Conservation (phyloP, 2,113 vertebrate genomes). For the Platichthys stellatus region DNA sequence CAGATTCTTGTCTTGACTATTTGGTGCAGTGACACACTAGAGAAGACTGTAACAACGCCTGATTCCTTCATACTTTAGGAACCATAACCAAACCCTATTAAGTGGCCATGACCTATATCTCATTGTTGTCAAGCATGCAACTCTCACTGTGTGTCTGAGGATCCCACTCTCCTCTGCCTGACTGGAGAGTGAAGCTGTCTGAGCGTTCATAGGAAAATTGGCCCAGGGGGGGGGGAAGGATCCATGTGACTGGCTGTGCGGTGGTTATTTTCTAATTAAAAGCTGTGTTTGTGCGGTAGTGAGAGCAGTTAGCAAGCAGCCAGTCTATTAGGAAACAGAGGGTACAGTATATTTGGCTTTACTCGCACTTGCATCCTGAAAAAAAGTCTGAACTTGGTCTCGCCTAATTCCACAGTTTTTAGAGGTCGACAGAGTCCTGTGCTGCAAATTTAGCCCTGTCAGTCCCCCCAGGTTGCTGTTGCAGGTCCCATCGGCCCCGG, state of each 20-base stretch:
- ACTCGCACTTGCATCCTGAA: conserved; percentile 1
- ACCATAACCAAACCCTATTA: neutral
- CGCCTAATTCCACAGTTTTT: neutral
- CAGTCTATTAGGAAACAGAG: conserved; percentile 6
- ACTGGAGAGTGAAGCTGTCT: neutral
- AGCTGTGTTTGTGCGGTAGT: conserved; percentile 25
- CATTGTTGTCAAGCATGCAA: conserved; percentile 12
- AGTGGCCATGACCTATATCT: conserved; percentile 37
- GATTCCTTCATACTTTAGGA: conserved; percentile 6
- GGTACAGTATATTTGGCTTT: neutral
- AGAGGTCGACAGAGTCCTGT: conserved; percentile 11
- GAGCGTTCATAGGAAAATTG: conserved; percentile 37
- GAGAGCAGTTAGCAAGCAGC: conserved; percentile 10
- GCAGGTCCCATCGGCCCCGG: conserved; percentile 7
- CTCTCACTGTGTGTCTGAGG: neutral
- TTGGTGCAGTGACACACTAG: conserved; percentile 21
- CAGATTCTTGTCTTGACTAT: neutral
- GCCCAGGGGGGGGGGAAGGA: conserved; percentile 11
- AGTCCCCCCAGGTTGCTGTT: conserved; percentile 7
- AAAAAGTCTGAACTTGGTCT: conserved; percentile 7
- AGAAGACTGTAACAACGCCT: conserved; percentile 13
- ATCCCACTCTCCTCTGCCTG: conserved; percentile 10
- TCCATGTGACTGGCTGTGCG: conserved; percentile 65
- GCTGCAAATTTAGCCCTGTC: conserved; percentile 52
- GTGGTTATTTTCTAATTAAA: conserved; percentile 64